Evolutionary conservation across 2,888 invertebrate genomes (phyloP).

Genomic region (Ferrisia virgata): DNA sequence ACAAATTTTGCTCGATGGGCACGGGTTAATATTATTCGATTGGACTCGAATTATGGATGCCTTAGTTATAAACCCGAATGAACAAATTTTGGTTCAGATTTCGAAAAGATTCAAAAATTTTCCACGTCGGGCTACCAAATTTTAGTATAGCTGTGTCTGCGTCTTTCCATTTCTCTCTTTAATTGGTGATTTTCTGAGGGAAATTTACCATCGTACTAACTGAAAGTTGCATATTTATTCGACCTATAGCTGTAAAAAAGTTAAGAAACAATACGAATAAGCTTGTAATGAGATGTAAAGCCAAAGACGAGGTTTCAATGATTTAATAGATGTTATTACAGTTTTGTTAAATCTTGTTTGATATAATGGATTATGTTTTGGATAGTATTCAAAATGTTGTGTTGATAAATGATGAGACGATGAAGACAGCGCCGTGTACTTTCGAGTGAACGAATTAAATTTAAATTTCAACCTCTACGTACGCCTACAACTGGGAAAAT

Average conservation of each 20-base stretch:
- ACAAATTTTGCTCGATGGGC: too few species aligned
- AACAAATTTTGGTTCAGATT: too few species aligned
- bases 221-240: too few species aligned
- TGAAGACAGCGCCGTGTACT: conserved; percentile 20
- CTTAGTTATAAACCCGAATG: too few species aligned
- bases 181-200: too few species aligned
- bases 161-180: too few species aligned
- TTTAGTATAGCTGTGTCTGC: too few species aligned
- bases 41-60: too few species aligned
- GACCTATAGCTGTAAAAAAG: not conserved
- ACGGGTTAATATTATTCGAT: too few species aligned
- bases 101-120: too few species aligned
- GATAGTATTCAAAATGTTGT: conserved; percentile 37
- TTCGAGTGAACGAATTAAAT: conserved; percentile 40
- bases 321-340: conserved; percentile 44
- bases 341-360: conserved; percentile 46
- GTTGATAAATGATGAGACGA: conserved; percentile 43
- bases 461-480: conserved; percentile 24
- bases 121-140: too few species aligned
- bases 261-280: conserved; percentile 17
- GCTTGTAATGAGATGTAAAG: conserved; percentile 22
- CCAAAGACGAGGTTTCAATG: conserved; percentile 3
- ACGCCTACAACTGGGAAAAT: conserved; percentile 41
- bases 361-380: conserved; percentile 45
- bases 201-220: too few species aligned